phyloP scores from a whole-genome alignment of 1,140 invertebrate species.

The Archegozetes longisetosus region DNA sequence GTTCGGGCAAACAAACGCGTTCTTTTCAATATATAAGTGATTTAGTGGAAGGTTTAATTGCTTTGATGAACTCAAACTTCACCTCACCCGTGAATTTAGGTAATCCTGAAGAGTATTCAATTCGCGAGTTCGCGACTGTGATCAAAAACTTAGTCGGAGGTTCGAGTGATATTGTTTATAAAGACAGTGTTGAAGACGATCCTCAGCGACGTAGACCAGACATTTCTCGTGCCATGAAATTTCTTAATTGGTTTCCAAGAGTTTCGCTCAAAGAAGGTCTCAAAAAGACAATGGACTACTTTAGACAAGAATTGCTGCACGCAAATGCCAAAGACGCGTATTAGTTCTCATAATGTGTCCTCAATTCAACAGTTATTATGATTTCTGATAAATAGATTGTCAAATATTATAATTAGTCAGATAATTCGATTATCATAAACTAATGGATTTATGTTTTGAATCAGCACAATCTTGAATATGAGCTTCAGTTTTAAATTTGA shows the following conservation, averaged over 20 bases:
- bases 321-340: not conserved
- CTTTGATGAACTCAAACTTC: slow-evolving; percentile 87
- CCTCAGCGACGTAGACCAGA: slow-evolving; percentile 84
- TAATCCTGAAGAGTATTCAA: slow-evolving; percentile 94
- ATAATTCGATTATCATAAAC: no score
- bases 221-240: slow-evolving; percentile 66
- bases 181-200: slow-evolving; percentile 79
- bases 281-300: slow-evolving; percentile 76
- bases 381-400: no score
- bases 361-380: no score
- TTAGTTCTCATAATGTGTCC: no score
- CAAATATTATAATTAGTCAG: no score
- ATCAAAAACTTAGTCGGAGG: slow-evolving; percentile 53
- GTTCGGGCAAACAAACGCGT: slow-evolving; percentile 84
- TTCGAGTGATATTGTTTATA: slow-evolving; percentile 52
- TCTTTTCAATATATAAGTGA: slow-evolving; percentile 98
- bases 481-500: no score
- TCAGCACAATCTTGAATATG: no score
- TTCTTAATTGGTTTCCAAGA: slow-evolving; percentile 86
- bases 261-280: slow-evolving; percentile 65
- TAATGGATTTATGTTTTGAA: no score
- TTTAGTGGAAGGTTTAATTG: slow-evolving; percentile 82
- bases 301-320: slow-evolving; percentile 53
- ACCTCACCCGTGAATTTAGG: slow-evolving; percentile 87
- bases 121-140: slow-evolving; percentile 83